Conservation (phyloP, 1,140 invertebrate species). For the Tetranychus cinnabarinus region DNA sequence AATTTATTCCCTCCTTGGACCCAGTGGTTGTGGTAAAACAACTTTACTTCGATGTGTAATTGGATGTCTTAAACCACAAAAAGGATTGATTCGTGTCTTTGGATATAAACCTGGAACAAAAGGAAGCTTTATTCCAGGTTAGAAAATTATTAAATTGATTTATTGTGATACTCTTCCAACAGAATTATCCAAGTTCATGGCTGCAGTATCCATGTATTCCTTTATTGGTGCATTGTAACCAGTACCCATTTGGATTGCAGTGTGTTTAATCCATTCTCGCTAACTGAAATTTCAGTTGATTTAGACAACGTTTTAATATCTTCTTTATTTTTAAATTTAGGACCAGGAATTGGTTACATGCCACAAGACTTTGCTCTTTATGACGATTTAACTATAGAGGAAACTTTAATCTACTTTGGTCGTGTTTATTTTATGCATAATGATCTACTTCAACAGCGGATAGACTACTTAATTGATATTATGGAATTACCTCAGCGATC, state of each 20-base stretch:
- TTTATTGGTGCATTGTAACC: too few relatives aligned
- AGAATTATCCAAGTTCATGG: too few relatives aligned
- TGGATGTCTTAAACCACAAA: conserved; percentile 4
- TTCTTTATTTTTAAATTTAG: not conserved
- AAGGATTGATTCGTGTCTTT: conserved; percentile 7
- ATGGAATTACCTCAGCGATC: conserved; percentile 46
- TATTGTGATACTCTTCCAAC: too few relatives aligned
- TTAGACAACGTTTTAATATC: too few relatives aligned
- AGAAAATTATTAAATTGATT: not conserved
- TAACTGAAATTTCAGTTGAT: too few relatives aligned
- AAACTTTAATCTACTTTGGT: conserved; percentile 85
- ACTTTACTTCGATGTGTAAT: conserved; percentile 9
- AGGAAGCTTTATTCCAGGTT: conserved; percentile 33
- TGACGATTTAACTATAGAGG: conserved; percentile 73
- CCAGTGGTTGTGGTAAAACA: conserved; percentile 12
- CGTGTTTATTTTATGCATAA: conserved; percentile 64
- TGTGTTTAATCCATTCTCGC: too few relatives aligned
- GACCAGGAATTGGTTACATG: conserved; percentile 13
- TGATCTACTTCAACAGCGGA: conserved; percentile 28
- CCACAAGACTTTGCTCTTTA: conserved; percentile 53
- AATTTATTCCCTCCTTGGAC: conserved; percentile 10
- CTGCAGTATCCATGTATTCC: too few relatives aligned
- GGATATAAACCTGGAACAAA: conserved; percentile 16
- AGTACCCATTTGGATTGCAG: too few relatives aligned
- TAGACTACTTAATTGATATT: conserved; percentile 67